Evolutionary conservation across 2,888 invertebrate species (phyloP).

Genomic region (Dolomedes plantarius): DNA sequence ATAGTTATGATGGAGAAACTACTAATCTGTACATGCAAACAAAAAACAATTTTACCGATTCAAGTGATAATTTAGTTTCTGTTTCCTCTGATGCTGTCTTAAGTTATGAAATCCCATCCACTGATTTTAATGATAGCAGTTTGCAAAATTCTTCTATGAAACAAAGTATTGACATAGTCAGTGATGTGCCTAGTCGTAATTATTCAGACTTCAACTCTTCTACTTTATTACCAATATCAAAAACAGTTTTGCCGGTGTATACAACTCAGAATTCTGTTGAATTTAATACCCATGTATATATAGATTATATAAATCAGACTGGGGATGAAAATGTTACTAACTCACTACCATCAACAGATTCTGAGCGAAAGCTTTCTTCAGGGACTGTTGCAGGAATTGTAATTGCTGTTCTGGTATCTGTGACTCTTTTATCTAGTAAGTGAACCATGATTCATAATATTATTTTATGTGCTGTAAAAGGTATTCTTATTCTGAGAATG

Average conservation of each 20-base stretch:
- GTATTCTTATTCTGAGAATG: too few species aligned
- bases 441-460: background rate
- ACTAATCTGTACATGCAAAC: background rate
- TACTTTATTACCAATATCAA: background rate
- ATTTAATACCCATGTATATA: slow-evolving; percentile 23
- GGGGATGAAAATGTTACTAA: slow-evolving; percentile 42
- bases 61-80: slow-evolving; percentile 33
- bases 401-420: slow-evolving; percentile 60
- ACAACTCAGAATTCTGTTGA: slow-evolving; percentile 24
- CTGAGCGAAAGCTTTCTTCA: slow-evolving; percentile 39
- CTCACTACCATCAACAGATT: slow-evolving; percentile 32
- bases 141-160: slow-evolving; percentile 26
- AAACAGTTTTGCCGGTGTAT: slow-evolving; percentile 10
- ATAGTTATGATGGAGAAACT: slow-evolving; percentile 20
- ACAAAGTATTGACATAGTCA: slow-evolving; percentile 15
- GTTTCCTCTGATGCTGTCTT: slow-evolving; percentile 53
- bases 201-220: slow-evolving; percentile 9
- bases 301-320: slow-evolving; percentile 35
- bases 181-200: slow-evolving; percentile 35
- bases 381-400: slow-evolving; percentile 67
- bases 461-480: too few species aligned
- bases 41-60: slow-evolving; percentile 52
- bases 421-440: slow-evolving; percentile 68
- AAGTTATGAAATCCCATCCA: slow-evolving; percentile 41
- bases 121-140: background rate